Evolutionary conservation across 2,113 vertebrate genomes (phyloP).

Genomic region (Isurus oxyrinchus): DNA sequence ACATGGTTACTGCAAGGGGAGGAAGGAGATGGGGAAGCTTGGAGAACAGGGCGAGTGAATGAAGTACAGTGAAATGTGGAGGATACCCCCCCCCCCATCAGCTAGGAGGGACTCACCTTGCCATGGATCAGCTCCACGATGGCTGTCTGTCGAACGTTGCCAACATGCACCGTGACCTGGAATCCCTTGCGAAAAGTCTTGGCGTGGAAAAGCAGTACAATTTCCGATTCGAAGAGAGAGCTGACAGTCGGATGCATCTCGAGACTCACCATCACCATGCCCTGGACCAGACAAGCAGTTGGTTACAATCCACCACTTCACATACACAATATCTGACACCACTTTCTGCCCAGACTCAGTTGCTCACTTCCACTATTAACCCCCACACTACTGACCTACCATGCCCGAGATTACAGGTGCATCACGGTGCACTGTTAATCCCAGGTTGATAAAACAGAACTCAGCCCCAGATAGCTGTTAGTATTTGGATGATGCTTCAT

Average conservation of each 20-base stretch:
- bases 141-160: conserved; percentile 91
- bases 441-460: too few relatives aligned
- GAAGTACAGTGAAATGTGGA: too few relatives aligned
- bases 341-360: background rate
- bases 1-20: too few relatives aligned
- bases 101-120: conserved; percentile 89
- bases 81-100: too few relatives aligned
- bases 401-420: too few relatives aligned
- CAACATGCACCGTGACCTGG: conserved; percentile 92
- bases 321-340: too few relatives aligned
- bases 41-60: too few relatives aligned
- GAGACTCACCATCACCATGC: conserved; percentile 97
- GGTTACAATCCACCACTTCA: conserved; percentile 18
- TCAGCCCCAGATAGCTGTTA: too few relatives aligned
- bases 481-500: too few relatives aligned
- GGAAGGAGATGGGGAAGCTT: too few relatives aligned
- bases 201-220: conserved; percentile 89
- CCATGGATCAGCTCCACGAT: conserved; percentile 85
- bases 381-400: background rate
- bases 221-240: conserved; percentile 93
- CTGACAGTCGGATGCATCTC: conserved; percentile 97
- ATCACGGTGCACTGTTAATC: too few relatives aligned
- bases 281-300: conserved; percentile 56
- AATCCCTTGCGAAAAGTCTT: conserved; percentile 95
- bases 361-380: background rate